These are phyloP conservation scores for Aegypius monachus DNA, from an alignment of 2,113 vertebrate species.

Conservation along the genomic window DNA sequence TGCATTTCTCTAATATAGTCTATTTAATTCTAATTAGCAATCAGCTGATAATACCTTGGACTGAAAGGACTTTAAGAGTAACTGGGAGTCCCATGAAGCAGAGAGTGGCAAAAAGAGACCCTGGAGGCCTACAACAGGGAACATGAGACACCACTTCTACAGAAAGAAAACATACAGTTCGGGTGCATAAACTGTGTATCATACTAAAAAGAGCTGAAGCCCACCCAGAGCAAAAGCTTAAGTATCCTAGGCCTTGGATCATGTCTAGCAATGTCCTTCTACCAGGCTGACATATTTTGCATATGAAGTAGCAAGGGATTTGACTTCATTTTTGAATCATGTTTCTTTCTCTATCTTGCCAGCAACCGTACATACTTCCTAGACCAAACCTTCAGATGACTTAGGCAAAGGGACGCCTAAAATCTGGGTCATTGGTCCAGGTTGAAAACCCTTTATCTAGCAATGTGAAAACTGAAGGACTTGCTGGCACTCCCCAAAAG, in stretches of 20 bases:
- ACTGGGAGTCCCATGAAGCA: background rate
- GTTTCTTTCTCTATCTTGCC: background rate
- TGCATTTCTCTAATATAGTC: background rate
- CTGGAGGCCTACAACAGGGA: background rate
- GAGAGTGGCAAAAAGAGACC: background rate
- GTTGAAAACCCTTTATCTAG: background rate
- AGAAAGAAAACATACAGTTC: background rate
- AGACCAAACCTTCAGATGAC: background rate
- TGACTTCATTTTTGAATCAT: background rate
- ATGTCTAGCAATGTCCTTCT: background rate
- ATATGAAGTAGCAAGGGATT: background rate
- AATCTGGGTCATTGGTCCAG: background rate
- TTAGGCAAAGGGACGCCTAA: background rate
- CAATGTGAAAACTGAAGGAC: background rate
- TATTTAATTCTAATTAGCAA: background rate
- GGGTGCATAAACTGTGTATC: accelerated
- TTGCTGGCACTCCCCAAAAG: background rate
- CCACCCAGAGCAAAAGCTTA: background rate
- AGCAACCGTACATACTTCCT: background rate
- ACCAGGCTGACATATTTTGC: background rate
- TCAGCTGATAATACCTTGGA: background rate
- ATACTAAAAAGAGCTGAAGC: background rate
- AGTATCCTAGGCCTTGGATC: background rate
- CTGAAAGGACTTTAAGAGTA: background rate
- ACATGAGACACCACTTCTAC: background rate